These are phyloP conservation scores for Crotalus tigris DNA, from an alignment of 2,113 vertebrate genomes.

Conservation along the genomic window DNA sequence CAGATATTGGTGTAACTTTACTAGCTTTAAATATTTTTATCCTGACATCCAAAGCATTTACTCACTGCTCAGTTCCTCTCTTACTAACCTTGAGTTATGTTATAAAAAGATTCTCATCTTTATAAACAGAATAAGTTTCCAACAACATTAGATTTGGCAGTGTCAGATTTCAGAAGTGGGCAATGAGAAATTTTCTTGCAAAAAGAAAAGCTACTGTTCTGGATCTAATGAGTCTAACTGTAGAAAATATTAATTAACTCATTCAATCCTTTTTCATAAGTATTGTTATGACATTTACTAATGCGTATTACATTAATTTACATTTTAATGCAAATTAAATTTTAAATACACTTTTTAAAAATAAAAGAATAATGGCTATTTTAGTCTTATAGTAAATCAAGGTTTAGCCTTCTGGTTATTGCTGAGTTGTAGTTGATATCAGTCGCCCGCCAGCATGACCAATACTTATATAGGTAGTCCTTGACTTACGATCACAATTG, in stretches of 20 bases:
- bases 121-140: not conserved
- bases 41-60: slow-evolving; percentile 1
- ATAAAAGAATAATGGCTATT: not conserved
- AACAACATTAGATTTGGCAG: not conserved
- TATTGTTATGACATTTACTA: not conserved
- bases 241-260: not conserved
- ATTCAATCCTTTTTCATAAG: not conserved
- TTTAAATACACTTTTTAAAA: not conserved
- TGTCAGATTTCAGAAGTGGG: not conserved
- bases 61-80: slow-evolving; percentile 13
- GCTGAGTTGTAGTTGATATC: not conserved
- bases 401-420: not conserved
- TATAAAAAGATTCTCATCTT: not conserved
- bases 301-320: not conserved
- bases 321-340: not conserved
- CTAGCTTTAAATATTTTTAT: not conserved
- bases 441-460: not conserved
- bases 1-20: slow-evolving; percentile 18
- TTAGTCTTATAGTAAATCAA: not conserved
- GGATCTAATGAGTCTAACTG: not conserved
- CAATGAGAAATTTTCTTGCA: not conserved
- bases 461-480: not conserved
- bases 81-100: not conserved
- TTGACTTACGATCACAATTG: not conserved
- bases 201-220: slow-evolving; percentile 5